Conservation (phyloP, 2,113 vertebrate species). For the Brachyhypopomus gauderio region DNA sequence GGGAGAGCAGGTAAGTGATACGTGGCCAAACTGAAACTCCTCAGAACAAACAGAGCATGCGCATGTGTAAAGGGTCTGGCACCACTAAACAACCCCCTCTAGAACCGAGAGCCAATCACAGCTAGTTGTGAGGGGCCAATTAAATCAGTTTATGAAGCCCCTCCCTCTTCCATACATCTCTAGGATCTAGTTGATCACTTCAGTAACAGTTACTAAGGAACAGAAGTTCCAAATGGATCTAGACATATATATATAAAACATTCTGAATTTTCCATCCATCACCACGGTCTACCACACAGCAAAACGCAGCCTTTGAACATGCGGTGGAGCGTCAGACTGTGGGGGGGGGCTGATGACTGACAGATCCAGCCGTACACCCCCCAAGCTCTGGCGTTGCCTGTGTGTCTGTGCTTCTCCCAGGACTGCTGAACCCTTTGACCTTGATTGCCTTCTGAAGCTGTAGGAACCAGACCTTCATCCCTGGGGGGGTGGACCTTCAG, state of each 20-base stretch:
- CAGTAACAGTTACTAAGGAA: conserved; percentile 44
- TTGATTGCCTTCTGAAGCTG: neutral
- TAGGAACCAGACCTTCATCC: neutral
- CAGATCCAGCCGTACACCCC: neutral
- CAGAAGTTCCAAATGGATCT: neutral
- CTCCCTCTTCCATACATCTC: conserved; percentile 10
- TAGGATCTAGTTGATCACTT: conserved; percentile 45
- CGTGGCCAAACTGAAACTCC: neutral
- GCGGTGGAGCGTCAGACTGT: neutral
- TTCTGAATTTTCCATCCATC: neutral
- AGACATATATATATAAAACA: neutral
- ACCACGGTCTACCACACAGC: neutral
- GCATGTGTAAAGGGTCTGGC: neutral
- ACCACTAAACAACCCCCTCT: neutral
- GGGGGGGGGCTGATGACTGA: neutral
- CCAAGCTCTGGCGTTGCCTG: neutral
- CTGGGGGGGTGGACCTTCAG: neutral
- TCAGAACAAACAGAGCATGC: conserved; percentile 13
- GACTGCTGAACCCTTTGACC: neutral
- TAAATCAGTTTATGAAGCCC: neutral
- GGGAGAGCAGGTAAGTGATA: conserved; percentile 19
- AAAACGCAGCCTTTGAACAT: too few species aligned
- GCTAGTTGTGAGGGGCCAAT: neutral
- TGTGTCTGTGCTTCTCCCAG: conserved; percentile 14
- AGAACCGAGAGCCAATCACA: neutral